Conservation (phyloP, 2,797 vertebrate genomes). For the Silurus aristotelis region DNA sequence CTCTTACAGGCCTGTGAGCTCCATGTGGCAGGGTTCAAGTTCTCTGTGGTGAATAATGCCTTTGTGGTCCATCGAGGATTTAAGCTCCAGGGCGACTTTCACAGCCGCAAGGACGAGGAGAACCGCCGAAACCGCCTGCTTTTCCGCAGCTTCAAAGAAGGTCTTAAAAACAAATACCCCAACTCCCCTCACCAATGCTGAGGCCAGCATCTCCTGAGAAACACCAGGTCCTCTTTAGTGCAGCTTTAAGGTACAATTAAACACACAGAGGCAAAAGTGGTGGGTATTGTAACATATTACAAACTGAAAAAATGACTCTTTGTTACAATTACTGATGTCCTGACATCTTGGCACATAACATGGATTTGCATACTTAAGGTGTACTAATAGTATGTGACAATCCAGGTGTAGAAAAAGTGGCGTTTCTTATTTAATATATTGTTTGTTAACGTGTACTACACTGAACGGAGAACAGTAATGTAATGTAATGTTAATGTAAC, state of each 20-base stretch:
- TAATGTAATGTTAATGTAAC: background rate
- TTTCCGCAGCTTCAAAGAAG: conserved; percentile 89
- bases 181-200: conserved; percentile 81
- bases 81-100: conserved; percentile 87
- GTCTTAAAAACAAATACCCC: conserved; percentile 87
- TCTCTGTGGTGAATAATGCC: conserved; percentile 85
- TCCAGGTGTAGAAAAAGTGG: background rate
- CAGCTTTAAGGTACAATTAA: background rate
- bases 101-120: conserved; percentile 85
- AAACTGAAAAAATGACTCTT: background rate
- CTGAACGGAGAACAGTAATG: conserved; percentile 24
- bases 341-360: background rate
- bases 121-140: conserved; percentile 85
- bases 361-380: background rate
- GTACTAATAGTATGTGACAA: background rate
- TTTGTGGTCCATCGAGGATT: conserved; percentile 88
- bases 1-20: conserved; percentile 84
- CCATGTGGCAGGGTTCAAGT: conserved; percentile 84
- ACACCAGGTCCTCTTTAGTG: background rate
- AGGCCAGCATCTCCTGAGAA: conserved; percentile 47
- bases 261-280: background rate
- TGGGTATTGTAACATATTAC: background rate
- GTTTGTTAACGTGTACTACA: background rate
- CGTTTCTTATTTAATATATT: conserved; percentile 8
- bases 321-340: background rate